phyloP scores from a whole-genome alignment of 2,113 vertebrate genomes.

The Noturus placidus region DNA sequence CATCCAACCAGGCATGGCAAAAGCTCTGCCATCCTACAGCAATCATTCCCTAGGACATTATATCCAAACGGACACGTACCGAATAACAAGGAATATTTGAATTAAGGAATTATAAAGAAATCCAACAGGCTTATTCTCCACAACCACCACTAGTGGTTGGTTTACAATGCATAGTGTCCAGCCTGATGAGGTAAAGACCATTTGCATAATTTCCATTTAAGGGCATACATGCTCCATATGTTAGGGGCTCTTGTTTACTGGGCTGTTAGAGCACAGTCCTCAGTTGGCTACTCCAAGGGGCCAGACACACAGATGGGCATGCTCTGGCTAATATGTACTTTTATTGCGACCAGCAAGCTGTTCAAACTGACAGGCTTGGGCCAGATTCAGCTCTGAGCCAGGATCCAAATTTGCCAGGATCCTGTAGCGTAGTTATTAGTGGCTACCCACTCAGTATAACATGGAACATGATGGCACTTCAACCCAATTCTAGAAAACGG shows the following conservation, averaged over 20 bases:
- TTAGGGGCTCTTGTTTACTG: not conserved
- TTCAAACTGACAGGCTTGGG: not conserved
- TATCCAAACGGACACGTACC: not conserved
- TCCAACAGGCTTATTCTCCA: too few species aligned
- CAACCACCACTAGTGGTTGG: too few species aligned
- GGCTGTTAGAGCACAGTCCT: not conserved
- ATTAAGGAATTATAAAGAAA: not conserved
- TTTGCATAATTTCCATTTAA: not conserved
- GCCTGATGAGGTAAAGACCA: not conserved
- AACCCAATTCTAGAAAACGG: not conserved
- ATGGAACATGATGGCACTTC: not conserved
- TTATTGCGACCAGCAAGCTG: not conserved
- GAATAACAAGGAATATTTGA: not conserved
- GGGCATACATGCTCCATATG: not conserved
- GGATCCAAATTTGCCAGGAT: slow-evolving; percentile 8
- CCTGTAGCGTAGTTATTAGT: slow-evolving; percentile 13
- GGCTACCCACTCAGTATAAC: not conserved
- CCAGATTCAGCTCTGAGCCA: not conserved
- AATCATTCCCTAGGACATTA: not conserved
- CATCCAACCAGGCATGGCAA: not conserved
- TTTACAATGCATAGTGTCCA: not conserved
- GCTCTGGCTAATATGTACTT: not conserved
- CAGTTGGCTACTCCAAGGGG: not conserved
- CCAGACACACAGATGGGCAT: not conserved
- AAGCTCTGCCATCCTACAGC: not conserved